A percentile compares a stretch with the other conserved stretches of the same genome.
phyloP scores from a whole-genome alignment of 1,140 invertebrate species.

The Rhyzopertha dominica region DNA sequence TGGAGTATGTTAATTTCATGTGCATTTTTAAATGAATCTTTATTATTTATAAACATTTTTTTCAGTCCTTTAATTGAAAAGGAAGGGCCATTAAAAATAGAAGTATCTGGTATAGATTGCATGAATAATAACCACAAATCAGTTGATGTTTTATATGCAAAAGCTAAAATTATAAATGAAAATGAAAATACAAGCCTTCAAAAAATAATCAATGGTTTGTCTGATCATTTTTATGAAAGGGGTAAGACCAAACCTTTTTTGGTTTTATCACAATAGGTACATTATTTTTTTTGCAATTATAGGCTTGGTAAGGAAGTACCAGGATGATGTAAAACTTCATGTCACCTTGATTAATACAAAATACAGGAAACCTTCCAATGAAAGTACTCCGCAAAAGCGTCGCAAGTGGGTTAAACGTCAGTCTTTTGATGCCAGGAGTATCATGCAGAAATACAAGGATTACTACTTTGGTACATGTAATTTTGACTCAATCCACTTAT shows the following conservation, averaged over 20 bases:
- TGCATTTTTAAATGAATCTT: slow-evolving; percentile 4
- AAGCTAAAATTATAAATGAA: slow-evolving; percentile 46
- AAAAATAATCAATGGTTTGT: slow-evolving; percentile 43
- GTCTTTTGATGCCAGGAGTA: slow-evolving; percentile 47
- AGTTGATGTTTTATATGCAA: slow-evolving; percentile 49
- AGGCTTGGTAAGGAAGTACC: slow-evolving; percentile 44
- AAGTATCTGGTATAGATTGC: slow-evolving; percentile 48
- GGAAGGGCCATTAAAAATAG: slow-evolving; percentile 40
- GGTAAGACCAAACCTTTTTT: slow-evolving; percentile 33
- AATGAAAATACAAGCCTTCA: slow-evolving; percentile 43
- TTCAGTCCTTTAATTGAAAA: slow-evolving; percentile 18
- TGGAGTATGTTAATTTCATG: slow-evolving; percentile 49
- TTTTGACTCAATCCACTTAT: slow-evolving; percentile 46
- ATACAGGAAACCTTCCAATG: slow-evolving; percentile 46
- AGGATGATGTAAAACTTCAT: slow-evolving; percentile 47
- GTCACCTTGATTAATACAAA: slow-evolving; percentile 48
- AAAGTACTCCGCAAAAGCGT: slow-evolving; percentile 15
- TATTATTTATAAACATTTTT: slow-evolving; percentile 14
- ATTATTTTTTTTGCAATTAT: slow-evolving; percentile 8
- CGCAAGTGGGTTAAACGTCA: slow-evolving; percentile 23
- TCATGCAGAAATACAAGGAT: slow-evolving; percentile 47
- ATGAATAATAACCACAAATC: slow-evolving; percentile 50
- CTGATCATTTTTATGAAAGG: slow-evolving; percentile 47
- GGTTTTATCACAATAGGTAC: not conserved
- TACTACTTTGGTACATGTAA: slow-evolving; percentile 48